Evolutionary conservation across 2,797 vertebrate genomes (phyloP), one percentile per base, ranked within the genome.

Genomic region (Petrocephalus sullivani): DNA sequence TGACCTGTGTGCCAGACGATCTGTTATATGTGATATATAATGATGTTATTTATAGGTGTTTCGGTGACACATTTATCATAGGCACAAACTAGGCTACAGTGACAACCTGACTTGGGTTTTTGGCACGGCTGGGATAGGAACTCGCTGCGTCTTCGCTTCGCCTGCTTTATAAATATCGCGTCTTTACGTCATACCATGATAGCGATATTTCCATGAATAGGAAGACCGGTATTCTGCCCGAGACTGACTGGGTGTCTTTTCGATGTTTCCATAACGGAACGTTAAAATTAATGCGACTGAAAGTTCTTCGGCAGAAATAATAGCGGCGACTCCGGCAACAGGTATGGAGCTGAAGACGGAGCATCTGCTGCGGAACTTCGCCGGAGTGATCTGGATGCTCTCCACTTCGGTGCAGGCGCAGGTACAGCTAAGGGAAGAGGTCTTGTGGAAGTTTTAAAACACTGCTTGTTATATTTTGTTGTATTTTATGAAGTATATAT

Each of bases 371-470:
- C 9, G 58, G 60, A 87, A 87, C 86, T 33, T 87, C 19, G 60
- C 41, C 85, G 19, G 33, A 58, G 85, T 86, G 33, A 16, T 86
- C 56, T 60, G 56, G 60, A 56, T 87, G 33, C 67, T 46, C 60
- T 87, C 3, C 8, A 49, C 86, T 49, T 46, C 58, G 23, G 86
- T 67, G 86, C 37, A 87, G 60, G 37, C 86, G 19, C 86, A 87
- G 60, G 86, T 87, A 87, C 51, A 58, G 14, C 56, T 4, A 85
- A 58, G 83, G 37, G 28, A 56, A 33, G 23, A 14, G 49, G n/a
- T 23, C 58, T 58, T 41, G 7, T 85, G 49, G 33, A 33, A n/a
- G 53, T 58, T 51, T 54, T 12, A 6, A 54, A 46, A n/a, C n/a
- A 23, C 21, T 51, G 21, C n/a, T 53, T 14, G 51, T 53, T 23